Evolutionary conservation across 2,888 invertebrate species (phyloP).

Genomic region (Encarsia formosa): DNA sequence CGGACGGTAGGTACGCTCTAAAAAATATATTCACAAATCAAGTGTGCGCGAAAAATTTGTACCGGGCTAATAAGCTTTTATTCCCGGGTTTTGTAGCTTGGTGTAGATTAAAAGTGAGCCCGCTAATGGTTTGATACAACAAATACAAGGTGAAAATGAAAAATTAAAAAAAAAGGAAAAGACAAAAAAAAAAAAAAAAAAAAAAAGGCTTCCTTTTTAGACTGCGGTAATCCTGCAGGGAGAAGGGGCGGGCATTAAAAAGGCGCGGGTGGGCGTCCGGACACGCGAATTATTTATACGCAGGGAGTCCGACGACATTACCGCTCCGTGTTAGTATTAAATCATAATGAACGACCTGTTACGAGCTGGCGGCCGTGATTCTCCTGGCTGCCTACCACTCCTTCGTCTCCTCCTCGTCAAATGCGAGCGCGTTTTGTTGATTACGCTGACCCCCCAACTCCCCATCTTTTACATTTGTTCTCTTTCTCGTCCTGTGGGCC

Average conservation of each 20-base stretch:
- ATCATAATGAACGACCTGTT: conserved; percentile 52
- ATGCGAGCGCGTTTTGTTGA: conserved; percentile 28
- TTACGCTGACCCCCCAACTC: conserved; percentile 18
- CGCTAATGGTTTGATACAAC: conserved; percentile 36
- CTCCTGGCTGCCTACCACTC: conserved; percentile 40
- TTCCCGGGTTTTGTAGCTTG: too few relatives aligned
- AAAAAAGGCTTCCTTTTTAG: conserved; percentile 52
- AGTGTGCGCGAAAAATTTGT: too few relatives aligned
- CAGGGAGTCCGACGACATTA: conserved; percentile 51
- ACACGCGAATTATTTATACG: conserved; percentile 52
- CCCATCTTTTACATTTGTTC: conserved; percentile 26
- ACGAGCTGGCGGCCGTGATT: conserved; percentile 45
- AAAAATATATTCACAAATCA: too few relatives aligned
- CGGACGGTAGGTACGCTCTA: too few relatives aligned
- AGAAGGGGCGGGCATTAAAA: too few relatives aligned
- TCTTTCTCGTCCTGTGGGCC: conserved; percentile 8
- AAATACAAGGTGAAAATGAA: conserved; percentile 53
- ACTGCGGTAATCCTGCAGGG: conserved; percentile 49
- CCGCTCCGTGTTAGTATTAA: conserved; percentile 52
- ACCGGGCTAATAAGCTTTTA: too few relatives aligned
- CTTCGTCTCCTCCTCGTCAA: conserved; percentile 35
- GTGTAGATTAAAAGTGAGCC: not conserved
- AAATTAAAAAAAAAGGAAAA: conserved; percentile 53
- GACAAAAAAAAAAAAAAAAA: conserved; percentile 53
- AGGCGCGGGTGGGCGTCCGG: conserved; percentile 50